Conservation (phyloP, 2,113 vertebrate genomes). For the Sander lucioperca region DNA sequence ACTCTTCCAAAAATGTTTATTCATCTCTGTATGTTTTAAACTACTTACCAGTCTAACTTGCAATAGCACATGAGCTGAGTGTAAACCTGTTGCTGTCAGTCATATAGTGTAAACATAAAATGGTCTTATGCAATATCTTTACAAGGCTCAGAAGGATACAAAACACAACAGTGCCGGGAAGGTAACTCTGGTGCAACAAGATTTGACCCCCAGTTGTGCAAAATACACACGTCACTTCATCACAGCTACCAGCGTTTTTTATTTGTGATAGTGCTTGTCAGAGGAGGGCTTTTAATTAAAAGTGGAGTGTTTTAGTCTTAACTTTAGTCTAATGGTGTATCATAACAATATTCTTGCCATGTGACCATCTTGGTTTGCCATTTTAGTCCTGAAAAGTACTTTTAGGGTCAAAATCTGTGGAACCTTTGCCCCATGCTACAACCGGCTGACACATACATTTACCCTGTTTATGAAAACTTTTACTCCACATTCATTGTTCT, state of each 20-base stretch:
- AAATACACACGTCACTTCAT: conserved; percentile 46
- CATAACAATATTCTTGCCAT: neutral
- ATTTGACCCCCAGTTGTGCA: conserved; percentile 65
- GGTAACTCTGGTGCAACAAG: conserved; percentile 62
- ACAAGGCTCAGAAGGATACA: conserved; percentile 31
- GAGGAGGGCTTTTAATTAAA: conserved; percentile 24
- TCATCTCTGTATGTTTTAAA: neutral
- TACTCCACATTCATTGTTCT: neutral
- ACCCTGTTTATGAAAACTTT: neutral
- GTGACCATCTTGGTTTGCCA: neutral
- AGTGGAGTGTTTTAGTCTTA: neutral
- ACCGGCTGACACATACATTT: neutral
- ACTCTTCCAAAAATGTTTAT: conserved; percentile 8
- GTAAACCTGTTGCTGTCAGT: conserved; percentile 28
- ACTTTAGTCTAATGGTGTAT: neutral
- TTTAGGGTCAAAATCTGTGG: neutral
- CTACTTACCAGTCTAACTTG: neutral
- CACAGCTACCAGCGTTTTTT: conserved; percentile 18
- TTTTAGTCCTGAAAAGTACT: neutral
- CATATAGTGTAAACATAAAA: conserved; percentile 26
- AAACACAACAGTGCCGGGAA: conserved; percentile 50
- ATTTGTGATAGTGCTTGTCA: conserved; percentile 39
- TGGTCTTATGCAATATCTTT: conserved; percentile 54
- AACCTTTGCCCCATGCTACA: neutral
- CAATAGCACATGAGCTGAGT: conserved; percentile 24